Percentiles rank a stretch among this genome's conserved stretches.
Evolutionary conservation across 2,113 vertebrate species (phyloP).

Genomic region (Emberiza fucata): DNA sequence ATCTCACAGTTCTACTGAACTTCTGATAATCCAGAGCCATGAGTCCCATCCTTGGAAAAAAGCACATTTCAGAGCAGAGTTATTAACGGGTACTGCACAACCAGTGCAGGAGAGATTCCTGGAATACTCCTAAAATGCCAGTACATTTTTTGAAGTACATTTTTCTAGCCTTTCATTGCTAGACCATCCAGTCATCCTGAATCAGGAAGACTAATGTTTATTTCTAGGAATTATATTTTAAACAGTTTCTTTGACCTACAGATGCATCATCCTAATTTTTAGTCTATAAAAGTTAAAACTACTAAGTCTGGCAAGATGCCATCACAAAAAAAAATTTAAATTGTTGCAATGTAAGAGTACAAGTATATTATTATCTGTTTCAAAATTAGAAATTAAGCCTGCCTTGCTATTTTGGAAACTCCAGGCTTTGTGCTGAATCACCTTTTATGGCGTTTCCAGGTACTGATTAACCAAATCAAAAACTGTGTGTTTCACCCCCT

Average conservation of each 20-base stretch:
- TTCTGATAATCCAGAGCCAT: background rate
- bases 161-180: background rate
- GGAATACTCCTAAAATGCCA: background rate
- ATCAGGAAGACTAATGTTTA: background rate
- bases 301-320: background rate
- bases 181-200: background rate
- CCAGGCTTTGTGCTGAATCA: background rate
- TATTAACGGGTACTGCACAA: background rate
- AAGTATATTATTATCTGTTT: background rate
- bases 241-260: background rate
- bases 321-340: background rate
- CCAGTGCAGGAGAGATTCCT: background rate
- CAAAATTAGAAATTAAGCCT: background rate
- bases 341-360: background rate
- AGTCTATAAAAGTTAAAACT: background rate
- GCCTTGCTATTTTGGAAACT: background rate
- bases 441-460: background rate
- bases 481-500: background rate
- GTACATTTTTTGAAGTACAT: background rate
- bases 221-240: conserved; percentile 23
- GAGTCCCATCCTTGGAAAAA: background rate
- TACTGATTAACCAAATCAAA: background rate
- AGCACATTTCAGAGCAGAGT: background rate
- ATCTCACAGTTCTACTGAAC: background rate
- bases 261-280: background rate